These are phyloP conservation scores for Nasonovia ribisnigri DNA, from an alignment of 2,888 invertebrate genomes.

Conservation along the genomic window DNA sequence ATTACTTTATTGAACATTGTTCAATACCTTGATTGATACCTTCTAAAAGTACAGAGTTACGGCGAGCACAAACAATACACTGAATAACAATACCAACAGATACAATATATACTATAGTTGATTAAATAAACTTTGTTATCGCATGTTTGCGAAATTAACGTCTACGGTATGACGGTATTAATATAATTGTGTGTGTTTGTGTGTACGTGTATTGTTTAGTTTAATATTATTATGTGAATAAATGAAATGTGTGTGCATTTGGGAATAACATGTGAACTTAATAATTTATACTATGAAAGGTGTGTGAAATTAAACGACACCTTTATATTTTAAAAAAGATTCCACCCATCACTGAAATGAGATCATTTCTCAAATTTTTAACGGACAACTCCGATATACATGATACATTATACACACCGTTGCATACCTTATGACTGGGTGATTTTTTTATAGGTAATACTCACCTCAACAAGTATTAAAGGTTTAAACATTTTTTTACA, in stretches of 20 bases:
- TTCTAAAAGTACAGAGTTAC: neutral
- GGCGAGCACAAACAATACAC: neutral
- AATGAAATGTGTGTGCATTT: neutral
- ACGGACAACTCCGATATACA: neutral
- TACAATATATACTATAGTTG: neutral
- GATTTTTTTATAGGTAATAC: neutral
- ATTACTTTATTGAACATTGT: neutral
- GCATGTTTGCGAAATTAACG: neutral
- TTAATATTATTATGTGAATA: neutral
- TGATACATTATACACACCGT: neutral
- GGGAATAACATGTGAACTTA: neutral
- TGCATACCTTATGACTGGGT: neutral
- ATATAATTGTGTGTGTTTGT: too few relatives aligned
- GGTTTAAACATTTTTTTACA: neutral
- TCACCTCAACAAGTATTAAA: neutral
- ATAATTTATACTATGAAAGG: neutral
- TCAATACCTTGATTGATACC: neutral
- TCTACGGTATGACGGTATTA: neutral
- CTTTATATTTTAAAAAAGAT: neutral
- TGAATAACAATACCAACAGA: neutral
- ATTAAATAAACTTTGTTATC: neutral
- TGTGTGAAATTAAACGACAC: neutral
- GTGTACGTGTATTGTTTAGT: neutral
- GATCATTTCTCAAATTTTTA: neutral
- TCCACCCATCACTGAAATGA: neutral